Evolutionary conservation across 2,888 invertebrate species (phyloP).

Genomic region (Meandrusa payeni): DNA sequence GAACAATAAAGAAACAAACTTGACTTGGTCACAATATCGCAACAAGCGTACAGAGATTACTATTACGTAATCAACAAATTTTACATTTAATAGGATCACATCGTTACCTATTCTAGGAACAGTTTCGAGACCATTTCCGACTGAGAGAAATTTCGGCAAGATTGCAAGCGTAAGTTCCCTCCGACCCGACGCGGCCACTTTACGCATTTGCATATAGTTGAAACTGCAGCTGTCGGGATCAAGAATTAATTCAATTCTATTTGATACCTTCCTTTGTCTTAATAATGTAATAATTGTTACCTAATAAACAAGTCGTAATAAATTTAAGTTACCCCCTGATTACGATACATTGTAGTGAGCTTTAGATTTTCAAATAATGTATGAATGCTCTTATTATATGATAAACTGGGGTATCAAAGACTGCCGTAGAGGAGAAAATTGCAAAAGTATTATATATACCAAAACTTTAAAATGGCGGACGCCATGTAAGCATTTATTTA

Average conservation of each 20-base stretch:
- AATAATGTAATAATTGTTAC: not conserved
- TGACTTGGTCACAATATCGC: too few relatives aligned
- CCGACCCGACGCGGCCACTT: conserved; percentile 47
- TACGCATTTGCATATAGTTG: conserved; percentile 68
- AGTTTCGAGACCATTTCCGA: conserved; percentile 11
- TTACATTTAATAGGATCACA: conserved; percentile 1
- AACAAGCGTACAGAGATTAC: too few relatives aligned
- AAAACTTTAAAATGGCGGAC: too few relatives aligned
- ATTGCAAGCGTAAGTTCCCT: conserved; percentile 5
- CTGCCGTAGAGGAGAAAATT: too few relatives aligned
- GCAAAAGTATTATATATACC: too few relatives aligned
- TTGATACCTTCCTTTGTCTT: conserved; percentile 6
- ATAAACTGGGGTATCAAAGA: too few relatives aligned
- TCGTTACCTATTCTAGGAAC: conserved; percentile 4
- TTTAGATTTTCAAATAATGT: too few relatives aligned
- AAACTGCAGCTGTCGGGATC: conserved; percentile 47
- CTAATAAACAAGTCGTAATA: not conserved
- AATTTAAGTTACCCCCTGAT: not conserved
- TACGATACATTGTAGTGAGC: too few relatives aligned
- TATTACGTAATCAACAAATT: too few relatives aligned
- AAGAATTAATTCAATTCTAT: conserved; percentile 16
- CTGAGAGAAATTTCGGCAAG: conserved; percentile 6
- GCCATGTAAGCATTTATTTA: too few relatives aligned
- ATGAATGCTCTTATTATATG: too few relatives aligned
- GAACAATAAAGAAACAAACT: too few relatives aligned